These are phyloP conservation scores for Mungos mungo DNA, from an alignment of 2,113 vertebrate genomes.

Conservation along the genomic window DNA sequence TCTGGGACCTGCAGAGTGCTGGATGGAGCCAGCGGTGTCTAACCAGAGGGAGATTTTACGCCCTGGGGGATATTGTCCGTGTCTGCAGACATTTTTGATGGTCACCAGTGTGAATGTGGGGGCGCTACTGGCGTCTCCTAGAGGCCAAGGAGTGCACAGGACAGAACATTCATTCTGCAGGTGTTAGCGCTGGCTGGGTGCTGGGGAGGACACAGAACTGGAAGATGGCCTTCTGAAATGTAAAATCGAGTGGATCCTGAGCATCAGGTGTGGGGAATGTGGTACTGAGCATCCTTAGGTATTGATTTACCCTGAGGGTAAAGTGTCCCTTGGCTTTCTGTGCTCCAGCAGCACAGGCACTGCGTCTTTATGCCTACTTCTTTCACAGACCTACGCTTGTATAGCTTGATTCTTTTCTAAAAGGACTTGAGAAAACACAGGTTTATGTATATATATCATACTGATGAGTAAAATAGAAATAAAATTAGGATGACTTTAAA, in stretches of 20 bases:
- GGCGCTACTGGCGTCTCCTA: accelerated
- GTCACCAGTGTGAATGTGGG: neutral
- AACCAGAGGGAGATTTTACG: neutral
- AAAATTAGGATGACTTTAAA: neutral
- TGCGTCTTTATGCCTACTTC: neutral
- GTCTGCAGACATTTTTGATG: neutral
- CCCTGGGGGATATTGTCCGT: no score
- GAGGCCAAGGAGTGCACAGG: neutral
- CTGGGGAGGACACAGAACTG: neutral
- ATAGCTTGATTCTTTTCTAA: neutral
- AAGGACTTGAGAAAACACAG: neutral
- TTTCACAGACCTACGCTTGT: neutral
- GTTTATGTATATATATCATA: neutral
- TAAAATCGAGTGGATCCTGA: neutral
- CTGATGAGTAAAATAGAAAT: neutral
- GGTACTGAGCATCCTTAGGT: neutral
- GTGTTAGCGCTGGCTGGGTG: neutral
- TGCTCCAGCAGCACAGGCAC: neutral
- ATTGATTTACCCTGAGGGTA: neutral
- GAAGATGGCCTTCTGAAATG: neutral
- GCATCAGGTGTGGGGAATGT: neutral
- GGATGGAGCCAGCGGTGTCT: neutral
- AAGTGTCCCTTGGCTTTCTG: neutral
- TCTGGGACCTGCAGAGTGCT: neutral
- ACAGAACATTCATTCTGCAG: no score